Evolutionary conservation across 2,888 invertebrate genomes (phyloP).

Genomic region (Lacanobia oleracea): DNA sequence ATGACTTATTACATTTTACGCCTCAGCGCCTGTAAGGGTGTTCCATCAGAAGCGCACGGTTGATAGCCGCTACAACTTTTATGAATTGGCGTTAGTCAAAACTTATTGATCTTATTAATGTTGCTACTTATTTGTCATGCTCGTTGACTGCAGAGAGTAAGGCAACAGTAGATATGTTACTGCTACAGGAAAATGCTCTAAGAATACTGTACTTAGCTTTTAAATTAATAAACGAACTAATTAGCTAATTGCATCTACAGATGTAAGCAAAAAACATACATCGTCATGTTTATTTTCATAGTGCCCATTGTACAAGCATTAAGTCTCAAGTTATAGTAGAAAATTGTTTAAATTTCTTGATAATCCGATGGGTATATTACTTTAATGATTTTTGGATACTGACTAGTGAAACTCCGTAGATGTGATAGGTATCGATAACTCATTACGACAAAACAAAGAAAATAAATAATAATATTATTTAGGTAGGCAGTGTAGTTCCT

Average conservation of each 20-base stretch:
- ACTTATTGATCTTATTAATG: background rate
- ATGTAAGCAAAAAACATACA: background rate
- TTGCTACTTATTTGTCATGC: slow-evolving; percentile 7
- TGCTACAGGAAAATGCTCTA: background rate
- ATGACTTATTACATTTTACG: slow-evolving; percentile 40
- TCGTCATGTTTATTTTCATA: background rate
- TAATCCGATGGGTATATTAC: background rate
- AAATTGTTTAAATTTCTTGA: too few species aligned
- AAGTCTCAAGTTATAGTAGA: background rate
- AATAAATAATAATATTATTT: background rate
- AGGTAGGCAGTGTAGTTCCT: background rate
- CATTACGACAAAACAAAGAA: background rate
- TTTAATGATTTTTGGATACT: background rate
- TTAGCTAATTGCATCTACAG: background rate
- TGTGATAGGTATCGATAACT: background rate
- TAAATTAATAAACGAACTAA: background rate
- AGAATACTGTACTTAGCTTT: background rate
- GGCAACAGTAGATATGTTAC: background rate
- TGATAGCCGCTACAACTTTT: background rate
- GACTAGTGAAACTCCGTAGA: background rate
- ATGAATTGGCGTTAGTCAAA: background rate
- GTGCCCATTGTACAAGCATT: background rate
- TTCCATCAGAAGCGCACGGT: slow-evolving; percentile 20
- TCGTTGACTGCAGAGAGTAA: background rate
- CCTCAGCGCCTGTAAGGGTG: slow-evolving; percentile 28